These are phyloP conservation scores for Amitus sp. DNA, from an alignment of 2,888 invertebrate genomes.

Conservation along the genomic window DNA sequence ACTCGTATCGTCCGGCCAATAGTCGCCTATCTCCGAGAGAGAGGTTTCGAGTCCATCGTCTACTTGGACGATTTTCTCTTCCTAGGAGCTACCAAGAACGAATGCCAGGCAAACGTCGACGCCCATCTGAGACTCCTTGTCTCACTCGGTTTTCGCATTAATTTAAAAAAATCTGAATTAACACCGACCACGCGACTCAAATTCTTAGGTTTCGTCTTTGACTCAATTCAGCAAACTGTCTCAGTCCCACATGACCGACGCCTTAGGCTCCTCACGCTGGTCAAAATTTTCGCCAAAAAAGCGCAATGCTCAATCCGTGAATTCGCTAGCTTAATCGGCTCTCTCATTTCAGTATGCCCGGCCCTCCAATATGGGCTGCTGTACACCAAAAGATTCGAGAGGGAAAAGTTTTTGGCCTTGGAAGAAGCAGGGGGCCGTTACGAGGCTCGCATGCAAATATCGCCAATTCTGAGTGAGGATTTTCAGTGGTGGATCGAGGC, in stretches of 20 bases:
- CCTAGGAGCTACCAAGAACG: not conserved
- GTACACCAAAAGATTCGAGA: slow-evolving; percentile 2
- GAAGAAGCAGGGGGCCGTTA: slow-evolving; percentile 25
- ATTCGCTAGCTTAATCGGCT: slow-evolving; percentile 9
- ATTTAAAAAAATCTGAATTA: slow-evolving; percentile 10
- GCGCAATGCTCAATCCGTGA: not conserved
- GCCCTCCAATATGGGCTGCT: slow-evolving; percentile 7
- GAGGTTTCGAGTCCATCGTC: slow-evolving; percentile 5
- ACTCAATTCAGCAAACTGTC: slow-evolving; percentile 1
- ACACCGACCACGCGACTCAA: not conserved
- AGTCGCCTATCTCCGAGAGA: not conserved
- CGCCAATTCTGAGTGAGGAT: no score
- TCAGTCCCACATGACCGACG: not conserved
- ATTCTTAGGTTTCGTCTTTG: slow-evolving; percentile 16
- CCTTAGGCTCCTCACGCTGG: not conserved
- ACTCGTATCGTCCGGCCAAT: slow-evolving; percentile 13
- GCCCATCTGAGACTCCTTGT: slow-evolving; percentile 3
- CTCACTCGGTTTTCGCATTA: slow-evolving; percentile 11
- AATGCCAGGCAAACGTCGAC: not conserved
- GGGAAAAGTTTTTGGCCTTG: slow-evolving; percentile 7
- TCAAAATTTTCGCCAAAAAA: not conserved
- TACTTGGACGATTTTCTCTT: slow-evolving; percentile 17
- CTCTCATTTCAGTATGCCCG: slow-evolving; percentile 11
- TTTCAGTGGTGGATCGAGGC: slow-evolving; percentile 31
- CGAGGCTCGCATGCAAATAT: not conserved